A percentile compares a stretch with the other conserved stretches of the same genome.
Evolutionary conservation across 2,888 invertebrate genomes (phyloP).

Genomic region (Rhopalosiphum nymphaeae): DNA sequence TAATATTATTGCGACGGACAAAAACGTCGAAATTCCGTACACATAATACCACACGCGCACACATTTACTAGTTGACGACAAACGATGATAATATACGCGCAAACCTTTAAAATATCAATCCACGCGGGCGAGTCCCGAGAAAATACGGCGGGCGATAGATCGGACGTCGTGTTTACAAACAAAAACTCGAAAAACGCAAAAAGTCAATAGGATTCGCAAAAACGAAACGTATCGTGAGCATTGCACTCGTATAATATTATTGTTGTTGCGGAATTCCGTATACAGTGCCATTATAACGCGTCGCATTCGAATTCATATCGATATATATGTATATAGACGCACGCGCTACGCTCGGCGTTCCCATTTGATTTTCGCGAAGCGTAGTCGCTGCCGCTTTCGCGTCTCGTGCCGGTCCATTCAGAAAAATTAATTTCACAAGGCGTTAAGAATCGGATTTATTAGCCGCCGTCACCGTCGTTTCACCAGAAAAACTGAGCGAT

Average conservation of each 20-base stretch:
- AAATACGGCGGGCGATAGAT: not conserved
- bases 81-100: too few species aligned
- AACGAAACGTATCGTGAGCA: not conserved
- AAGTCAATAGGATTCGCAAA: not conserved
- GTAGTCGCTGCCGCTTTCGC: not conserved
- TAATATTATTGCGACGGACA: not conserved
- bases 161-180: not conserved
- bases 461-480: not conserved
- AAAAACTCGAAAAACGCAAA: not conserved
- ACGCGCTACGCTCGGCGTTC: not conserved
- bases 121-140: not conserved
- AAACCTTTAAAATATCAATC: not conserved
- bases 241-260: not conserved
- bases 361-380: not conserved
- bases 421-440: constrained; percentile 13
- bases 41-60: not conserved
- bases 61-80: not conserved
- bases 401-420: not conserved
- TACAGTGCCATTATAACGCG: not conserved
- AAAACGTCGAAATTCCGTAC: not conserved
- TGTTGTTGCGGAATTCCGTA: not conserved
- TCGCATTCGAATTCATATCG: not conserved
- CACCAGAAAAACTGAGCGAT: not conserved
- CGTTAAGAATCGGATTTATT: not conserved
- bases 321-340: not conserved